Base-by-base conservation (phyloP, 2,113 vertebrate genomes). In the Neolamprologus modestus region DNA sequence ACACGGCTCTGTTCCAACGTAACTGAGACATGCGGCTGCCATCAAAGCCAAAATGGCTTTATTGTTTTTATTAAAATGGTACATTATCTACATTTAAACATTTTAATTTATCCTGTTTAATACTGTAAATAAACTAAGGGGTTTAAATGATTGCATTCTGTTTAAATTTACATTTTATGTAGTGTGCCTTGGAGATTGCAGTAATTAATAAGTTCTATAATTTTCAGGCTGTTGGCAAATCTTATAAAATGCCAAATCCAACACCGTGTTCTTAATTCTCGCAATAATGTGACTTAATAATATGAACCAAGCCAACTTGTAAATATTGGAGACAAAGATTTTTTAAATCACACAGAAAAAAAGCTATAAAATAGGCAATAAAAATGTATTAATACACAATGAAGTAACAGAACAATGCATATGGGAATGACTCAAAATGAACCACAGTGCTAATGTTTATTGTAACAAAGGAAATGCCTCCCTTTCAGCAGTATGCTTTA, bases 181-280 rank as follows among this genome's bases (percentile, higher is more conserved):
- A 10, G 37, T 45, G 21, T 47, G 24, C 0, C 42, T 16, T 0
- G 37, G 37, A 0, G 13, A 42, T 11, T 19, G 14, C 9, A 31
- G 71, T 50, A 50, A 76, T 19, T 50, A 47, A 50, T 28, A 50
- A 9, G 24, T 54, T 35, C 0, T 14, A 52, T 78, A 3, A n/a
- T 40, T 14, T 87, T 61, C 52, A 54, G 35, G 12, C 9, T 42
- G 33, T 35, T 8, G 31, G 1, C 17, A 59, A 50, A 9, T 42
- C 3, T 68, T 40, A 19, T 61, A 14, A 61, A 79, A 79, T 73
- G 2, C 8, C 13, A 42, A 83, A 63, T 42, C 52, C 6, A 66
- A 82, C 52, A 33, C 19, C 0, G 7, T 24, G 40, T 11, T 26
- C 19, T 1, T 42, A 5, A 26, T 31, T 19, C 16, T 35, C 7